These are phyloP conservation scores for Corydoras sp. DNA, from an alignment of 2,113 vertebrate genomes.

Conservation along the genomic window DNA sequence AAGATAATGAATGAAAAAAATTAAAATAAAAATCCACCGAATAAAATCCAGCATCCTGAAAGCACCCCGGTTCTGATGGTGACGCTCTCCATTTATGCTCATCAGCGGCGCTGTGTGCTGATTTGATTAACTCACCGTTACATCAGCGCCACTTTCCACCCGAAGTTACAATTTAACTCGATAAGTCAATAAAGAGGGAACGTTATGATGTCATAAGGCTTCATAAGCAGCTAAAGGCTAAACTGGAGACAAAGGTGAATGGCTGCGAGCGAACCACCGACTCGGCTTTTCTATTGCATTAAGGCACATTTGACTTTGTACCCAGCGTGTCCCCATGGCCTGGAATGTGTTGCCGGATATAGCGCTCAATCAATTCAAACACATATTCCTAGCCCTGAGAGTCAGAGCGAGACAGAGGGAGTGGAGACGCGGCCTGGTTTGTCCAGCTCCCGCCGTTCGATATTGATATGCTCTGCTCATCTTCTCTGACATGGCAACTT, in stretches of 20 bases:
- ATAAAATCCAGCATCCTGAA: no score
- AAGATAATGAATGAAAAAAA: no score
- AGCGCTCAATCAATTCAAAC: constrained; percentile 36
- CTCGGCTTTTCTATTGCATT: constrained; percentile 7
- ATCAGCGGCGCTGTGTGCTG: no score
- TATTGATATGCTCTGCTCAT: constrained; percentile 22
- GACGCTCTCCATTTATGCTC: no score
- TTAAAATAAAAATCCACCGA: no score
- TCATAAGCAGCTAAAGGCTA: background rate
- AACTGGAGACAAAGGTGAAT: constrained; percentile 1
- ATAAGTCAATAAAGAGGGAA: no score
- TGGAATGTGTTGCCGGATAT: constrained; percentile 35
- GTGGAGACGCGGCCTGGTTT: constrained; percentile 2
- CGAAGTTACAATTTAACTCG: no score
- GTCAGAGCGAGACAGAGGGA: constrained; percentile 7
- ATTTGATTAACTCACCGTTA: no score
- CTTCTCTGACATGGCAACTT: constrained; percentile 15
- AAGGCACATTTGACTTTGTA: constrained; percentile 31
- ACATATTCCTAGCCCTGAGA: constrained; percentile 28
- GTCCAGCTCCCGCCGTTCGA: constrained; percentile 1
- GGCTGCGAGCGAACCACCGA: background rate
- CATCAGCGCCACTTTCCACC: no score
- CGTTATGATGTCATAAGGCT: background rate
- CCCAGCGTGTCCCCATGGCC: constrained; percentile 29
- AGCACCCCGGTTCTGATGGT: no score